These are phyloP conservation scores for Helleia helle DNA, from an alignment of 2,888 invertebrate genomes.

Conservation along the genomic window DNA sequence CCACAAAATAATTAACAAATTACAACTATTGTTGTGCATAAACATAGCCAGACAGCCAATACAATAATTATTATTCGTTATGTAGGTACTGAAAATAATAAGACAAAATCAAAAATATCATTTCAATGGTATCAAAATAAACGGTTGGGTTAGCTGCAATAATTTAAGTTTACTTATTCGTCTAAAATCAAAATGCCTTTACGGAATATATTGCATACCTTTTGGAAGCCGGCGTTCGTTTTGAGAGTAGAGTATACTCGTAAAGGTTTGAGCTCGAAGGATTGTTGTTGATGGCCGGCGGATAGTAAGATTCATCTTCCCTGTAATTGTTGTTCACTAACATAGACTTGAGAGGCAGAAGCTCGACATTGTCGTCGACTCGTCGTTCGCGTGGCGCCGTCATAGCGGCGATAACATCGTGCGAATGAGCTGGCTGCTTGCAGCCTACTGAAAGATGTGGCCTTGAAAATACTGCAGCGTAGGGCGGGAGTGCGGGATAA, in stretches of 20 bases:
- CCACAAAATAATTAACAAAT: too few relatives aligned
- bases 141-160: too few relatives aligned
- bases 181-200: too few relatives aligned
- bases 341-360: constrained; percentile 59
- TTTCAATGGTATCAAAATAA: too few relatives aligned
- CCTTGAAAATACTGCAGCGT: constrained; percentile 32
- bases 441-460: constrained; percentile 39
- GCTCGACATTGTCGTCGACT: constrained; percentile 54
- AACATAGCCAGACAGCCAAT: too few relatives aligned
- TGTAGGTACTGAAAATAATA: too few relatives aligned
- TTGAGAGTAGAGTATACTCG: constrained; percentile 62
- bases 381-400: constrained; percentile 49
- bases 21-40: too few relatives aligned
- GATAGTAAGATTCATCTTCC: constrained; percentile 58
- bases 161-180: too few relatives aligned
- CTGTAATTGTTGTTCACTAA: constrained; percentile 57
- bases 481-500: constrained; percentile 19
- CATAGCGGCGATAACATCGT: constrained; percentile 53
- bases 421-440: constrained; percentile 42
- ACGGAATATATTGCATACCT: constrained; percentile 47
- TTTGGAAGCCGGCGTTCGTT: constrained; percentile 68
- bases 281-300: constrained; percentile 42
- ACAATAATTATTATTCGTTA: too few relatives aligned
- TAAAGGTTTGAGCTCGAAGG: constrained; percentile 52
- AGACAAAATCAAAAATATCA: too few relatives aligned